Evolutionary conservation across 2,888 invertebrate genomes (phyloP).

Genomic region (Caradrina clavipalpis): DNA sequence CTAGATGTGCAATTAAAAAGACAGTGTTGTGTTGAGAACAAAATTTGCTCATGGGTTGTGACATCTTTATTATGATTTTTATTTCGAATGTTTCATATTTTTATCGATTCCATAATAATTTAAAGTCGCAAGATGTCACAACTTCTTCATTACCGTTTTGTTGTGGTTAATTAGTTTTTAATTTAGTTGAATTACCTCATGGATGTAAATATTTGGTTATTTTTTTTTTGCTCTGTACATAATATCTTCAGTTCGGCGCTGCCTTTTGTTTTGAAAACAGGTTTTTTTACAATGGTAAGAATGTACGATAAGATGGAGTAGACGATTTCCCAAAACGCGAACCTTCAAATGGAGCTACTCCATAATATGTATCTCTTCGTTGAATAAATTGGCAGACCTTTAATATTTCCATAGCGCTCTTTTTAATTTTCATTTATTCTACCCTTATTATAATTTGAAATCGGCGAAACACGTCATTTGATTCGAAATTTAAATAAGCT

Average conservation of each 20-base stretch:
- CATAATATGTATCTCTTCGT: too few species aligned
- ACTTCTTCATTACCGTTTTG: constrained; percentile 40
- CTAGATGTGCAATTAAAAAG: constrained; percentile 73
- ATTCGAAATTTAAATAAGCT: too few species aligned
- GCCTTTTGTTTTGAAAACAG: constrained; percentile 37
- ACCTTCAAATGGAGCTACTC: too few species aligned
- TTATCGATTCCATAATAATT: constrained; percentile 4
- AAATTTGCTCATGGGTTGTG: constrained; percentile 73
- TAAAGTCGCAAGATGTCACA: constrained; percentile 20
- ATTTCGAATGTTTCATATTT: neutral
- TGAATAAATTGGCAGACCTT: too few species aligned
- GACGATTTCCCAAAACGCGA: too few species aligned
- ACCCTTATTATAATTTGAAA: too few species aligned
- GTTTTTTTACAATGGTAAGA: constrained; percentile 2
- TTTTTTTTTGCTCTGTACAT: constrained; percentile 60
- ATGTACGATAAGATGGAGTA: neutral
- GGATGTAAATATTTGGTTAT: constrained; percentile 60
- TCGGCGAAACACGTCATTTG: too few species aligned
- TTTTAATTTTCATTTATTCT: too few species aligned
- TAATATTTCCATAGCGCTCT: too few species aligned
- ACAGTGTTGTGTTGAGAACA: constrained; percentile 61
- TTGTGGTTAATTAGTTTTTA: constrained; percentile 55
- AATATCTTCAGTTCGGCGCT: constrained; percentile 50
- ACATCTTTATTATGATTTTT: constrained; percentile 38
- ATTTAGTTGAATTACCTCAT: constrained; percentile 72